Base-by-base conservation (phyloP, 2,113 vertebrate species). In the Pteropus alecto region DNA sequence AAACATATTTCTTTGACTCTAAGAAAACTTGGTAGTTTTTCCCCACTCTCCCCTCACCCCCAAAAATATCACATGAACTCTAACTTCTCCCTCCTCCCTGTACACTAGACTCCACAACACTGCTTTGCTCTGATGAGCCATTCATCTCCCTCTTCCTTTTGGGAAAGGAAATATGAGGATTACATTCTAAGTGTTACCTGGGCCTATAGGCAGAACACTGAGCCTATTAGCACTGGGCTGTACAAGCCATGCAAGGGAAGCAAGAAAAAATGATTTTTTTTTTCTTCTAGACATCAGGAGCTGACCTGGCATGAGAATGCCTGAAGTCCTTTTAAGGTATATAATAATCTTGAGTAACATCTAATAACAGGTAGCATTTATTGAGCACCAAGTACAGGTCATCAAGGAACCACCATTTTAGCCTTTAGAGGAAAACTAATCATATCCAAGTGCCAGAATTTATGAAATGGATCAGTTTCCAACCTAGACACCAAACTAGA, bases 1-100 rank as follows among this genome's bases (percentile, higher is more conserved):
- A 78, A 87, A 18, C 11, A 56, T 63, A 91, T 33, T 91, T 93
- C 70, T n/a, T 82, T 88, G 33, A 88, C 85, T 96, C 71, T 87
- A 92, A 85, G 35, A 97, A 58, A 3, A 13, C 15, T 51, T 51
- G 15, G 18, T 63, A 21, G 35, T 46, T 43, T 93, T 70, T 73
- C 0, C 38, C 19, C 0, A 12, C 7, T 38, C 28, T 4, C 28
- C 26, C 38, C 48, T 0, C 26, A 3, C 38, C 38, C 38, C 38
- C 10, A 74, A 67, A 76, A 74, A 76, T 70, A 61, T 3, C 51
- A 7, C 22, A 71, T 19, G 35, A 35, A 19, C 28, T 79, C 30
- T 51, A 46, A 46, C 38, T 68, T n/a, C 22, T 30, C 38, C 43
- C 11, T 38, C 41, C 21, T 30, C 7, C 41, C 41, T 61, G 21